These are phyloP conservation scores for Ctenoplectra terminalis DNA, from an alignment of 1,140 invertebrate species.

Conservation along the genomic window DNA sequence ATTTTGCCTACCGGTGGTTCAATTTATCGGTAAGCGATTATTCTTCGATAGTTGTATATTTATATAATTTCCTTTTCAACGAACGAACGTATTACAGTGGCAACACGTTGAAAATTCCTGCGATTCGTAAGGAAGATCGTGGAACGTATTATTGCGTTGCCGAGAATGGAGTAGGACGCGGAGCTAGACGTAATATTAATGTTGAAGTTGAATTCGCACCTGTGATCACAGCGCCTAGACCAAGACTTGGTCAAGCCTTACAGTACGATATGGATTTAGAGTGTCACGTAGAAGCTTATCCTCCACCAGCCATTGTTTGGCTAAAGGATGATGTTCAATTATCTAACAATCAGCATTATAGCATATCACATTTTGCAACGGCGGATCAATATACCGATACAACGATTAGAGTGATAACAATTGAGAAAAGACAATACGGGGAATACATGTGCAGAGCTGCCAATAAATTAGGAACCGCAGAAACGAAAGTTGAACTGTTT, in stretches of 20 bases:
- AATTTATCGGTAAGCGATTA: conserved; percentile 84
- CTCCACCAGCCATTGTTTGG: conserved; percentile 94
- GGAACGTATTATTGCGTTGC: conserved; percentile 97
- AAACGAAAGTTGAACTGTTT: conserved; percentile 91
- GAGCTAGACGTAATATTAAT: conserved; percentile 92
- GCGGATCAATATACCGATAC: conserved; percentile 95
- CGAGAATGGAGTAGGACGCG: conserved; percentile 94
- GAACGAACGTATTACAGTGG: conserved; percentile 84
- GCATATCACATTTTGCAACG: conserved; percentile 94
- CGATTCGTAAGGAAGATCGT: conserved; percentile 93
- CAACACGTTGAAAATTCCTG: conserved; percentile 91
- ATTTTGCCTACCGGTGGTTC: conserved; percentile 94
- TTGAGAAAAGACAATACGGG: conserved; percentile 95
- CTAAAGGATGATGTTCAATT: conserved; percentile 91
- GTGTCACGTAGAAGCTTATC: conserved; percentile 96
- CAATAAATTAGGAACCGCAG: conserved; percentile 92
- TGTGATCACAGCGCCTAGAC: conserved; percentile 91
- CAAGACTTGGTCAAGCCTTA: conserved; percentile 92
- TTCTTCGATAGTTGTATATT: neutral
- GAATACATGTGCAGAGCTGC: conserved; percentile 93
- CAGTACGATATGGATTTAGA: conserved; percentile 97
- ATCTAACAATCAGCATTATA: conserved; percentile 95
- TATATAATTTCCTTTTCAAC: neutral
- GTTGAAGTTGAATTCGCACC: conserved; percentile 95
- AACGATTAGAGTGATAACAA: conserved; percentile 93